Conservation (phyloP, 2,797 vertebrate species). For the Enteromius paludinosus region DNA sequence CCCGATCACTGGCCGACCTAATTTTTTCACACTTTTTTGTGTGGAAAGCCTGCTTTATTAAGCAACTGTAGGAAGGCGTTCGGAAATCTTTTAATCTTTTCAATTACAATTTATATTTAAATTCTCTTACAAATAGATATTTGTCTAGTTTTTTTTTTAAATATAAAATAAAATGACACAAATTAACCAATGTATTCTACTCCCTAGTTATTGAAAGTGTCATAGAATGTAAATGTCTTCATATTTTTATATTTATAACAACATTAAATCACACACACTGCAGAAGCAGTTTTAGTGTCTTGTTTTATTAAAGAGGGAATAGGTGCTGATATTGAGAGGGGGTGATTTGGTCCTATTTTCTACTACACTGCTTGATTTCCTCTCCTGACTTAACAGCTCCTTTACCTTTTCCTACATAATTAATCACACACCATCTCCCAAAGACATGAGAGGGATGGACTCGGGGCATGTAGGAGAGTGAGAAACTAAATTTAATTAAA, state of each 20-base stretch:
- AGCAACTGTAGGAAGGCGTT: no score
- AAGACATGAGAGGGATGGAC: slow-evolving; percentile 53
- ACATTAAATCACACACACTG: slow-evolving; percentile 7
- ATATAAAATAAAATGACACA: neutral
- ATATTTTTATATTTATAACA: neutral
- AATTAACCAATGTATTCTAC: neutral
- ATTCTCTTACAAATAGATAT: no score
- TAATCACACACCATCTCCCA: slow-evolving; percentile 62
- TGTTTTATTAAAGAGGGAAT: slow-evolving; percentile 12
- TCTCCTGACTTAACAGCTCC: slow-evolving; percentile 53
- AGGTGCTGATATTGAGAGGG: neutral
- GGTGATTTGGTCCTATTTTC: slow-evolving; percentile 31
- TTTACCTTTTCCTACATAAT: slow-evolving; percentile 60
- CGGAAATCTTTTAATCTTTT: no score
- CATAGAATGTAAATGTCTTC: neutral
- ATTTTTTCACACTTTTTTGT: no score
- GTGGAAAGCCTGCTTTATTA: no score
- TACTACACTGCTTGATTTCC: slow-evolving; percentile 44
- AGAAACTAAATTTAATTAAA: slow-evolving; percentile 64
- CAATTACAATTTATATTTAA: no score
- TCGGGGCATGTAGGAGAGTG: slow-evolving; percentile 47
- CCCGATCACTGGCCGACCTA: no score
- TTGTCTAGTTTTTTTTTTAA: no score
- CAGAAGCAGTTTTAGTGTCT: slow-evolving; percentile 4
- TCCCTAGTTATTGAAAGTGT: neutral